These are phyloP conservation scores for Theonella swinhoei DNA, from an alignment of 37 sponge, comb jelly and placozoan species.

Conservation along the genomic window DNA sequence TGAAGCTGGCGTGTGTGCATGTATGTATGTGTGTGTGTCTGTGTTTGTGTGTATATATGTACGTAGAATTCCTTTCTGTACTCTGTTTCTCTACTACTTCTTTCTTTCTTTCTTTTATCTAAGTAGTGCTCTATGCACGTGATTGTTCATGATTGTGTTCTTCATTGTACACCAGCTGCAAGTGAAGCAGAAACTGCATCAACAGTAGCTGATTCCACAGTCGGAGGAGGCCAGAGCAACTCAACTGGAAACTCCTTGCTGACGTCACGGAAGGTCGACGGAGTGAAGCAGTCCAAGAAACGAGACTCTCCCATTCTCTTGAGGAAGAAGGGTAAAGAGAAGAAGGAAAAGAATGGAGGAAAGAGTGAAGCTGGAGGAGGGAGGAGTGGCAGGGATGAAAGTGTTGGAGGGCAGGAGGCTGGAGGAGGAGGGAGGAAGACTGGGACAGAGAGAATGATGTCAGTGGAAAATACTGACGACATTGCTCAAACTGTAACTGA, in stretches of 20 bases:
- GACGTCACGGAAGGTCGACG: not conserved
- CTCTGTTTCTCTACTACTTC: too few relatives aligned
- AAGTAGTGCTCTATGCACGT: too few relatives aligned
- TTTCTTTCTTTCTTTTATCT: too few relatives aligned
- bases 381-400: not conserved
- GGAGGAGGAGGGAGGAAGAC: not conserved
- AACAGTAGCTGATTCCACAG: too few relatives aligned
- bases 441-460: not conserved
- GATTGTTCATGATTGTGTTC: too few relatives aligned
- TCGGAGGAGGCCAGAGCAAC: too few relatives aligned
- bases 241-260: not conserved
- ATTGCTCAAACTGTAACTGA: not conserved
- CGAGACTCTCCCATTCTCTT: not conserved
- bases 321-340: conserved; percentile 1
- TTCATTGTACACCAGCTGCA: too few relatives aligned
- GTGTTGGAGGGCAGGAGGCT: not conserved
- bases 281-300: not conserved
- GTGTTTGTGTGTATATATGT: too few relatives aligned
- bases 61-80: too few relatives aligned
- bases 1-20: too few relatives aligned
- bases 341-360: not conserved
- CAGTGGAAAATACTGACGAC: not conserved
- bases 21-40: too few relatives aligned
- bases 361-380: conserved; percentile 6
- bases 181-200: too few relatives aligned